Base-by-base conservation (phyloP, 2,888 invertebrate species). In the Sesia apiformis region DNA sequence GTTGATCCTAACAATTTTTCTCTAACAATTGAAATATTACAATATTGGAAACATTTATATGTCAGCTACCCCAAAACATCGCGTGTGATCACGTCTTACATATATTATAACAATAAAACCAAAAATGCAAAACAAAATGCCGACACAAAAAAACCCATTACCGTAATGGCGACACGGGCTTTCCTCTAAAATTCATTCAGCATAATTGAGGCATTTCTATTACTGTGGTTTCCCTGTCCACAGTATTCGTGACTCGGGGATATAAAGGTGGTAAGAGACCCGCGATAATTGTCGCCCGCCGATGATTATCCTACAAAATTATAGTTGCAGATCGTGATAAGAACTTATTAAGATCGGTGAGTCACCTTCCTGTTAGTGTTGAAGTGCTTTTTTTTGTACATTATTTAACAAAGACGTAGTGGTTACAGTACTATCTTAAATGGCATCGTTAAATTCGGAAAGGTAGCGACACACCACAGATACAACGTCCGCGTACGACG, bases 131-230 rank as follows among this genome's bases (percentile, higher is more conserved):
- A 46, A 46, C 46, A 46, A 46, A 46, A 46, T 46, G 23, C 46
- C 46, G 23, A 46, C 46, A 46, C 8, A 46, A 46, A 46, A 46
- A 46, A 46, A 23, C 7, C 46, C 46, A 46, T 46, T 8, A 46
- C 46, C 7, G 7, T 43, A 43, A 43, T 43, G 6, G n/a, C 43
- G 43, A 43, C 43, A 46, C 46, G 7, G 46, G 4, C 46, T n/a
- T 46, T 46, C 46, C 46, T 46, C 46, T 8, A 46, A 46, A 54
- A 60, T 59, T 63, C 55, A 54, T 55, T 56, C n/a, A 51, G 53
- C 57, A 54, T 66, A 62, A 67, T 67, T 68, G 61, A 55, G 58
- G 60, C 61, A 61, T 63, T 65, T 65, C 62, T 62, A 68, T 56
- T 57, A 65, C 53, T 43, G 8, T 52, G 52, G 38, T 60, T 46